Evolutionary conservation across 1,140 invertebrate genomes (phyloP), one percentile per base, ranked within the genome.

Genomic region (Pygmarrhopalites habei): DNA sequence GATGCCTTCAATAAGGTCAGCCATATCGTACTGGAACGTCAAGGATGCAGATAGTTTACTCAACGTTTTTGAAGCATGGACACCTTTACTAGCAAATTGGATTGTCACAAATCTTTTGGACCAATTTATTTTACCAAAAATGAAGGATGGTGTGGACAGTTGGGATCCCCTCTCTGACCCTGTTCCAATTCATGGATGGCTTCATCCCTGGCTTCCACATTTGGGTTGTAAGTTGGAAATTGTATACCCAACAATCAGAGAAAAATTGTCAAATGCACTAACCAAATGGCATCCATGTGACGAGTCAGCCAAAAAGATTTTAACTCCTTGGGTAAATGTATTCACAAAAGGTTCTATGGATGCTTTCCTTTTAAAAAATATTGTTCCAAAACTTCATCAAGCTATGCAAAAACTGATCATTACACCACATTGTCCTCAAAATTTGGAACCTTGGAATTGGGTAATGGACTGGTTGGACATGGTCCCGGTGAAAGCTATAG

Each of bases 111-210:
- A 91, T 72, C 82, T 93, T 64, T 77, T 90, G 5, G 86, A 94
- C 56, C 84, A 93, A 68, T 75, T 91, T 7, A 80, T 96, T 32
- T 76, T 93, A 62, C 90, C 91, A 1, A 82, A 84, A 60, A 75
- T 98, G 35, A 82, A 86, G 29, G 73, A 79, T 17, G 91, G 90
- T 69, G 91, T 95, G 0, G 84, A 90, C 44, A 82, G 84, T 43
- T 99, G 95, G 96, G 91, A 98, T 80, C 95, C 96, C 0, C 79
- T 95, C 0, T 89, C 86, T 0, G 95, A 98, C 73, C 88, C 87
- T 0, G 83, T 95, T 58, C 94, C 95, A 1, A 90, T 98, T 67
- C 94, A 98, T 77, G 82, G 85, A 7, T 99, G 96, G 96, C 85
- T 98, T 60, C 86, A 96, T 77, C 96, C 96, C 0, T 99, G 95